Evolutionary conservation across 2,113 vertebrate genomes (phyloP).

Genomic region (Bufo gargarizans): DNA sequence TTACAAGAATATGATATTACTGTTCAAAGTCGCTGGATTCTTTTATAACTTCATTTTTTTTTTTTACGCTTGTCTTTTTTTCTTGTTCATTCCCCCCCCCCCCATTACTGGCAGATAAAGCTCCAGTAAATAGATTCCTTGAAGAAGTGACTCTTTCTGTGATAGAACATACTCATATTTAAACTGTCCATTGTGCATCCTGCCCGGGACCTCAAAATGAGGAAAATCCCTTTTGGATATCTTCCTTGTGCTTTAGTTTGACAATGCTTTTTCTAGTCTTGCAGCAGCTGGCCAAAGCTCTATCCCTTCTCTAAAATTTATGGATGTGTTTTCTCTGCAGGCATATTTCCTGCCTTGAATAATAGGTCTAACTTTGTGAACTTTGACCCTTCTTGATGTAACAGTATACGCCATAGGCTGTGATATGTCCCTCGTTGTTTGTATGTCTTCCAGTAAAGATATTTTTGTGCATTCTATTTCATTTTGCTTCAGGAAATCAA

Average conservation of each 20-base stretch:
- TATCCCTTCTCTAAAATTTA: slow-evolving; percentile 38
- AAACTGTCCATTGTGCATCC: not conserved
- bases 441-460: not conserved
- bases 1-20: no score
- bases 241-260: slow-evolving; percentile 24
- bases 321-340: slow-evolving; percentile 36
- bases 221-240: slow-evolving; percentile 53
- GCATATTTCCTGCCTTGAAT: slow-evolving; percentile 47
- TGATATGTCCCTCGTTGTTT: not conserved
- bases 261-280: slow-evolving; percentile 44
- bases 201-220: slow-evolving; percentile 9
- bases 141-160: slow-evolving; percentile 33
- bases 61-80: not conserved
- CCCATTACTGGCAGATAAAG: not conserved
- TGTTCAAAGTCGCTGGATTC: no score
- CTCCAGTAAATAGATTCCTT: slow-evolving; percentile 10
- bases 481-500: not conserved
- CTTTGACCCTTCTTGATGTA: slow-evolving; percentile 35
- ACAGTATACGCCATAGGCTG: not conserved
- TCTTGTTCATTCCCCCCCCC: no score
- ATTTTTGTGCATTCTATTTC: not conserved
- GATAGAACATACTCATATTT: slow-evolving; percentile 32
- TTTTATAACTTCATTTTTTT: no score
- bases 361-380: slow-evolving; percentile 37
- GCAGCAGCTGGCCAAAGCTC: slow-evolving; percentile 39